Conservation (phyloP, 2,888 invertebrate genomes). For the Lithophane leautieri region DNA sequence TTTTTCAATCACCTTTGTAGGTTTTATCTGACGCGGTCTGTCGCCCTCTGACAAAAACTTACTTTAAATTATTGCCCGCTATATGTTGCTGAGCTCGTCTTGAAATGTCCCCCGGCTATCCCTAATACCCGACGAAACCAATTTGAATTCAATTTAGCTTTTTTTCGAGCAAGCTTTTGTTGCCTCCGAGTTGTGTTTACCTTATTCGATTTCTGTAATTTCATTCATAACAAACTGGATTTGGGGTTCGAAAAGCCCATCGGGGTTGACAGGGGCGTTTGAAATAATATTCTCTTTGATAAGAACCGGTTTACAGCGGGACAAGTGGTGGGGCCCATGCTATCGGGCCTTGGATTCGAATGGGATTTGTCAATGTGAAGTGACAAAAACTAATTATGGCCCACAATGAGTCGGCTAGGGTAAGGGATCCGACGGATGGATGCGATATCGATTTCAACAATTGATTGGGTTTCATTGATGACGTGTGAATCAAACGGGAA, state of each 20-base stretch:
- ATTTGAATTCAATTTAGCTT: conserved; percentile 91
- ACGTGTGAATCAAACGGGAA: conserved; percentile 51
- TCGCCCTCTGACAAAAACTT: conserved; percentile 85
- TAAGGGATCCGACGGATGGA: conserved; percentile 76
- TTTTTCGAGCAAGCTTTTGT: conserved; percentile 90
- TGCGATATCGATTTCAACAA: conserved; percentile 78
- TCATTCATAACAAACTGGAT: conserved; percentile 91
- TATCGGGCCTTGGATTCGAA: conserved; percentile 80
- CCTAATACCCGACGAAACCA: conserved; percentile 90
- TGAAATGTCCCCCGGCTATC: conserved; percentile 87
- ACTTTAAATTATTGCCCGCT: conserved; percentile 86
- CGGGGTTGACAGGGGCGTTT: conserved; percentile 90
- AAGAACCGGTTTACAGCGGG: conserved; percentile 84
- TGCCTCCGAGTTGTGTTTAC: conserved; percentile 90
- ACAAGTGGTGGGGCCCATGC: conserved; percentile 85
- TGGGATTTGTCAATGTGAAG: conserved; percentile 89
- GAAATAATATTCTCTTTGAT: conserved; percentile 91
- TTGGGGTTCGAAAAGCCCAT: conserved; percentile 89
- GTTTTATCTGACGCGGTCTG: conserved; percentile 80
- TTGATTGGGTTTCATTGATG: conserved; percentile 63
- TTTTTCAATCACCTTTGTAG: conserved; percentile 80
- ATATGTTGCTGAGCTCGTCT: conserved; percentile 82
- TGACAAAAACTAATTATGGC: conserved; percentile 90
- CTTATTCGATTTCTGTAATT: conserved; percentile 91
- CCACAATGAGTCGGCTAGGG: conserved; percentile 83